Evolutionary conservation across 2,888 invertebrate genomes (phyloP), one percentile per base, ranked within the genome.

Genomic region (Lasioglossum calceatum): DNA sequence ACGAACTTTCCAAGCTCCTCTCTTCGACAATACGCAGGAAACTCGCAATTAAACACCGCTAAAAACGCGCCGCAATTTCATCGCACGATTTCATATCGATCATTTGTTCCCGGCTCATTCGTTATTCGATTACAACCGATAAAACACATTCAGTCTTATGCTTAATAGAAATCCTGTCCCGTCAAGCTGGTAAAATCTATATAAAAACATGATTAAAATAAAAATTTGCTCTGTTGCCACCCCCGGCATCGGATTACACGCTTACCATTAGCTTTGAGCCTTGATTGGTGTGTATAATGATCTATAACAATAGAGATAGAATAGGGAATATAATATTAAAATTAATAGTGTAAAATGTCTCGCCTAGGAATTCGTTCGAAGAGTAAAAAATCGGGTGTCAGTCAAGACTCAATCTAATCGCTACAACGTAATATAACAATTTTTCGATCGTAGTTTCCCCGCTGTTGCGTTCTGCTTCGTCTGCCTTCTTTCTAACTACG

Each of bases 401-500:
- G 12, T 71, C 71, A 42, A 71, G 71, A 42, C 39, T 71, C 71
- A 39, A 71, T 39, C 39, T 71, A 39, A 71, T 71, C 39, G 23
- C 10, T 39, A 23, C 12, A n/a, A 39, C 3, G n/a, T 23, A 10
- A 70, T 12, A 39, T 39, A 77, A 76, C 82, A 72, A 77, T 72
- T 77, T 42, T 58, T 42, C 16, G 16, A 39, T 47, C 42, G 32
- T 67, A 50, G 47, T 64, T 64, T 44, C n/a, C 70, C 27, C 12
- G 39, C 32, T 54, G 36, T 42, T 73, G 23, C 14, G 0, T 74
- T 70, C 1, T 23, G 80, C 72, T 79, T 80, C 61, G 50, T 71
- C n/a, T 23, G 32, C 23, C 4, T 32, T 32, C 61, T 27, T 64
- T 85, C 86, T 61, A 85, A 85, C 85, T 80, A 85, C 86, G 86